Evolutionary conservation across 2,888 invertebrate genomes (phyloP).

Genomic region (Hyles lineata): DNA sequence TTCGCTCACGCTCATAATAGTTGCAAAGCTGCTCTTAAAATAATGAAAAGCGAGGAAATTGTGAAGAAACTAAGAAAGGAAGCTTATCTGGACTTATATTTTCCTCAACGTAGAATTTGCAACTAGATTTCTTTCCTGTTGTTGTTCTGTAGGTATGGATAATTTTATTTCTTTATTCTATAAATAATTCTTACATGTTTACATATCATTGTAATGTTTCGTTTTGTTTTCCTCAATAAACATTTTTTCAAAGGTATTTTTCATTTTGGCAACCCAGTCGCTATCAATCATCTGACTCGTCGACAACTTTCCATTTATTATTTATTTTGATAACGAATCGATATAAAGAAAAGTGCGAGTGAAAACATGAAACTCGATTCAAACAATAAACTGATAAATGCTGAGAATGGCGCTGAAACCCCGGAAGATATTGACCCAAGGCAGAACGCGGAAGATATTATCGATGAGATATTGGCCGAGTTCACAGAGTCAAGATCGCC

Average conservation of each 20-base stretch:
- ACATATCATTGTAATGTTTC: background rate
- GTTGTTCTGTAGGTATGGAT: conserved; percentile 35
- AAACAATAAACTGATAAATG: conserved; percentile 80
- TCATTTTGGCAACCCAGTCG: conserved; percentile 54
- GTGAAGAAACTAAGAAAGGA: conserved; percentile 78
- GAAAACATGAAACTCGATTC: conserved; percentile 79
- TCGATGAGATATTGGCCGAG: conserved; percentile 80
- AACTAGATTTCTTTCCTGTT: conserved; percentile 37
- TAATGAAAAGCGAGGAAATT: conserved; percentile 78
- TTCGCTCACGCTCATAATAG: conserved; percentile 81
- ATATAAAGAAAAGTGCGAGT: conserved; percentile 46
- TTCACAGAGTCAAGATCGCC: conserved; percentile 76
- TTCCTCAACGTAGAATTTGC: conserved; percentile 74
- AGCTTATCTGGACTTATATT: conserved; percentile 78
- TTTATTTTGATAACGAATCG: conserved; percentile 71
- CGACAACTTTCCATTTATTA: conserved; percentile 57
- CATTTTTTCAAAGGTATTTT: conserved; percentile 23
- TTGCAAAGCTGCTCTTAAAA: conserved; percentile 80
- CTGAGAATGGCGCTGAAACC: conserved; percentile 71
- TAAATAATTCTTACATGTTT: background rate
- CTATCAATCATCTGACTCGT: conserved; percentile 75
- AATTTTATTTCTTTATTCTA: conserved; percentile 30
- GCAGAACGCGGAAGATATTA: conserved; percentile 80
- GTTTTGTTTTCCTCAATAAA: no score
- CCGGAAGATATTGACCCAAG: conserved; percentile 78